phyloP scores from a whole-genome alignment of 2,113 vertebrate genomes.

The Petrocephalus microphthalmus region DNA sequence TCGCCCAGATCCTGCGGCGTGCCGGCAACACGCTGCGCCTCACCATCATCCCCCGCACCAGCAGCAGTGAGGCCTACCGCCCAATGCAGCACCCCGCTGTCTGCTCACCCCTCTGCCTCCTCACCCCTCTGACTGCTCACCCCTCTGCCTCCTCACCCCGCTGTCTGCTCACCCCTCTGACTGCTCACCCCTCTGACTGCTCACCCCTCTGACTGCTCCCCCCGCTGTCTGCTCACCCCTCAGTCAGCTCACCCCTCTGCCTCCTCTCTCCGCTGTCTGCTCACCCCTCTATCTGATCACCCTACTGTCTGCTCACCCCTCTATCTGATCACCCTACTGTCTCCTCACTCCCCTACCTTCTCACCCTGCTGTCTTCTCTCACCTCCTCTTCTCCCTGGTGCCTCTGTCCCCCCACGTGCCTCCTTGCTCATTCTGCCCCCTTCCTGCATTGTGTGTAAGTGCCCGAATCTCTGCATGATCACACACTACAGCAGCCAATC shows the following conservation, averaged over 20 bases:
- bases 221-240: neutral
- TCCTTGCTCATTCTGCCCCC: neutral
- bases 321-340: neutral
- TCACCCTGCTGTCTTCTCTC: neutral
- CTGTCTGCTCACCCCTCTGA: neutral
- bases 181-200: neutral
- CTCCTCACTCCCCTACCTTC: neutral
- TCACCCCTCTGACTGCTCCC: neutral
- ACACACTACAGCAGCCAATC: neutral
- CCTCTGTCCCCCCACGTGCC: neutral
- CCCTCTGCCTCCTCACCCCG: neutral
- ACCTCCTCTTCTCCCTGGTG: neutral
- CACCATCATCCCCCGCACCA: constrained; percentile 62
- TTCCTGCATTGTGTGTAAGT: neutral
- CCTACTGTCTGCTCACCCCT: neutral
- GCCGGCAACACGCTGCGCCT: constrained; percentile 65
- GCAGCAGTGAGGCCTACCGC: constrained; percentile 44
- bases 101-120: neutral
- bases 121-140: neutral
- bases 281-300: neutral
- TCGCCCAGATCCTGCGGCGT: constrained; percentile 63
- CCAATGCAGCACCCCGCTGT: neutral
- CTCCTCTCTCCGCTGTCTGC: neutral
- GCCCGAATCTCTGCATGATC: neutral
- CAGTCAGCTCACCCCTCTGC: neutral